phyloP scores from a whole-genome alignment of 2,797 vertebrate species.

The Scomberomorus guttatus region DNA sequence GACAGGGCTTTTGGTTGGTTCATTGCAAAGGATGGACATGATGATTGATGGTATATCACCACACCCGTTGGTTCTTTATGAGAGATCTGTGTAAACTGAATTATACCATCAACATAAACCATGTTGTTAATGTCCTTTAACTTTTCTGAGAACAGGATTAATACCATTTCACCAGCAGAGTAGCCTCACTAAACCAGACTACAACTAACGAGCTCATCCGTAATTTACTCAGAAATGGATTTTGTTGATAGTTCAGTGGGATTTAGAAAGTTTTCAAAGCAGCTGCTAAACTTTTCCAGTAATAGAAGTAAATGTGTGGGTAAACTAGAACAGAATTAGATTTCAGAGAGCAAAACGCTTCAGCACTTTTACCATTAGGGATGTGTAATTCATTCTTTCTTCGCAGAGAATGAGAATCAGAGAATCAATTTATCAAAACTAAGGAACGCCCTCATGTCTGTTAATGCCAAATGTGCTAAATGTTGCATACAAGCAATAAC shows the following conservation, averaged over 20 bases:
- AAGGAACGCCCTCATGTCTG: not conserved
- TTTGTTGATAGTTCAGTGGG: not conserved
- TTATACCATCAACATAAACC: not conserved
- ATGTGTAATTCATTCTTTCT: too few relatives aligned
- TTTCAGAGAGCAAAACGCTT: not conserved
- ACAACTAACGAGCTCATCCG: not conserved
- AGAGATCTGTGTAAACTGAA: not conserved
- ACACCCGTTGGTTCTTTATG: not conserved
- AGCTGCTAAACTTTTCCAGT: not conserved
- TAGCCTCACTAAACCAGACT: not conserved
- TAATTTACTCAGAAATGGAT: not conserved
- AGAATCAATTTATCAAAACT: not conserved
- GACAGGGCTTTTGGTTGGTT: not conserved
- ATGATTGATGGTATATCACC: not conserved
- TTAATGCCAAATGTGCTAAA: not conserved
- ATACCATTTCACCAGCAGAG: not conserved
- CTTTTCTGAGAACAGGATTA: not conserved
- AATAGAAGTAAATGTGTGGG: too few relatives aligned
- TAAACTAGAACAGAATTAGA: not conserved
- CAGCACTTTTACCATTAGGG: not conserved
- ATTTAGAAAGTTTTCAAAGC: not conserved
- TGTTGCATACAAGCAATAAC: conserved; percentile 23
- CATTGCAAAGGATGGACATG: not conserved
- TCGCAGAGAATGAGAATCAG: not conserved
- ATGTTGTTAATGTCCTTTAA: too few relatives aligned